These are phyloP conservation scores for Hemiprocne comata DNA, from an alignment of 2,113 vertebrate species.

Conservation along the genomic window DNA sequence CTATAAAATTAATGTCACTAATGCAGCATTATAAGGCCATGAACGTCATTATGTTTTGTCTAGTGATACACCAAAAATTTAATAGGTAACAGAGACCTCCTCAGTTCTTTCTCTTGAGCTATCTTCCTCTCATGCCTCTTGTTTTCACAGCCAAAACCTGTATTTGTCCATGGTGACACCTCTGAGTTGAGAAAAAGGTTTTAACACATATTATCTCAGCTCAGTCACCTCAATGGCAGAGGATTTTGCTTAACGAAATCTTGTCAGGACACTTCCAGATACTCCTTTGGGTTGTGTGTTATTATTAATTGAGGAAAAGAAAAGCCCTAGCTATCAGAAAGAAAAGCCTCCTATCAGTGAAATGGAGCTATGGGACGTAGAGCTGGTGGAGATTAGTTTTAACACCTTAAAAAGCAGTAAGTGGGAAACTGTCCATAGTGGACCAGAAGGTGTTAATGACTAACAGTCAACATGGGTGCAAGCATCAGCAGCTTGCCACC, in stretches of 20 bases:
- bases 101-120: background rate
- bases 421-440: slow-evolving; percentile 12
- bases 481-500: slow-evolving; percentile 19
- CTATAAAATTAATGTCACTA: background rate
- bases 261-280: background rate
- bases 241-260: background rate
- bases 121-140: background rate
- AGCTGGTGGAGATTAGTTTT: slow-evolving; percentile 29
- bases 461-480: background rate
- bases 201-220: background rate
- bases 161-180: background rate
- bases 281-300: background rate
- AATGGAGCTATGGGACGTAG: background rate
- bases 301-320: background rate
- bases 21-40: background rate
- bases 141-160: slow-evolving; percentile 7
- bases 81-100: background rate
- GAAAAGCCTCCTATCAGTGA: background rate
- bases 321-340: background rate
- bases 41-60: background rate
- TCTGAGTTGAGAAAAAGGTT: background rate
- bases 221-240: background rate
- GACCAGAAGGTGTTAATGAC: slow-evolving; percentile 58
- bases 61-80: background rate
- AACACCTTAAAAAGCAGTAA: slow-evolving; percentile 46